These are phyloP conservation scores for Drosophila macrospina DNA, from an alignment of 2,888 invertebrate genomes.

Conservation along the genomic window DNA sequence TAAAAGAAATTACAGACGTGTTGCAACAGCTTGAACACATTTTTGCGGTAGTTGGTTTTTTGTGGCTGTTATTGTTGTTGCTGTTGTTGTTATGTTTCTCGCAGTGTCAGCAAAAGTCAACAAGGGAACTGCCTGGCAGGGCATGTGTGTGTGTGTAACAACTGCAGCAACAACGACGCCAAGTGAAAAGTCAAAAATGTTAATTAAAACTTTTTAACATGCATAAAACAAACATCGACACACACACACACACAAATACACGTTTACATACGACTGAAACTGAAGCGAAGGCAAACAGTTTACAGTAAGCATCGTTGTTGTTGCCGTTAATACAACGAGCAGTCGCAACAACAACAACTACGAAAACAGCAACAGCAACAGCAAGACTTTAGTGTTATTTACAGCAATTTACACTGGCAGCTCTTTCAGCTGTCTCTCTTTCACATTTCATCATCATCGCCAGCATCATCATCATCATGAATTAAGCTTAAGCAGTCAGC, in stretches of 20 bases:
- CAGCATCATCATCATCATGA: slow-evolving; percentile 14
- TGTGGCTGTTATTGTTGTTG: slow-evolving; percentile 20
- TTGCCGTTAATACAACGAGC: slow-evolving; percentile 49
- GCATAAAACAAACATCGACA: slow-evolving; percentile 68
- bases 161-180: slow-evolving; percentile 40
- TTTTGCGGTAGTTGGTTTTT: slow-evolving; percentile 54
- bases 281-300: slow-evolving; percentile 43
- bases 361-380: slow-evolving; percentile 10
- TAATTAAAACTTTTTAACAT: slow-evolving; percentile 80
- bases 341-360: slow-evolving; percentile 14
- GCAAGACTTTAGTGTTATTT: slow-evolving; percentile 48
- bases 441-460: slow-evolving; percentile 45
- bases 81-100: slow-evolving; percentile 26
- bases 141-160: slow-evolving; percentile 27
- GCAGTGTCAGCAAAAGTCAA: slow-evolving; percentile 75
- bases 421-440: slow-evolving; percentile 44
- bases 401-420: slow-evolving; percentile 64
- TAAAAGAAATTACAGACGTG: slow-evolving; percentile 34
- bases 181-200: slow-evolving; percentile 78
- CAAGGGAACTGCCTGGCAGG: slow-evolving; percentile 41
- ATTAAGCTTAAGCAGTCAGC: not conserved
- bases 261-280: slow-evolving; percentile 7
- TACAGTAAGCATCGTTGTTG: slow-evolving; percentile 32
- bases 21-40: slow-evolving; percentile 50
- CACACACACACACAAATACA: slow-evolving; percentile 23